Percentiles rank a stretch among this genome's conserved stretches.
These are phyloP conservation scores for Drosophila pseudotakahashii DNA, from an alignment of 2,888 invertebrate genomes.

Conservation along the genomic window DNA sequence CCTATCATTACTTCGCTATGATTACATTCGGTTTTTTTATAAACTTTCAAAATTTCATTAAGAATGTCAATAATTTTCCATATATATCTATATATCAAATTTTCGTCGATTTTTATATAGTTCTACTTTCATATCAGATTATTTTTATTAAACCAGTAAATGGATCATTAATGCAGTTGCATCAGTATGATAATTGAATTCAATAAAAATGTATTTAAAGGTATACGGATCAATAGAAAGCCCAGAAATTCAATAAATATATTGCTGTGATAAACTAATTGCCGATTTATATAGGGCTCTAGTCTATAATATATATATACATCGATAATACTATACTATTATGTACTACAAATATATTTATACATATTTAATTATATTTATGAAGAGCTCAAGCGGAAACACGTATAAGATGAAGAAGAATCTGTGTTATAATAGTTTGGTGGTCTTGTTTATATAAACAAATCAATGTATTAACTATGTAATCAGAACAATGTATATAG, in stretches of 20 bases:
- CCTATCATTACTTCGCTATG: too few relatives aligned
- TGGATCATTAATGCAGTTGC: too few relatives aligned
- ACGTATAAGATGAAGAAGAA: background rate
- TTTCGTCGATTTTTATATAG: too few relatives aligned
- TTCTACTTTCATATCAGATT: too few relatives aligned
- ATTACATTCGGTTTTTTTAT: too few relatives aligned
- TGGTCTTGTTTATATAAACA: slow-evolving; percentile 1
- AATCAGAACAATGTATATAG: slow-evolving; percentile 55
- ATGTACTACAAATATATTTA: background rate
- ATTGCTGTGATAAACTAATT: slow-evolving; percentile 32
- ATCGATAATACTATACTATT: background rate
- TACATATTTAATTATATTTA: background rate
- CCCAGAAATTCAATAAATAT: slow-evolving; percentile 30
- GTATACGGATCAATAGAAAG: background rate
- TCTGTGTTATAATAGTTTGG: slow-evolving; percentile 10
- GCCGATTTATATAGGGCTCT: slow-evolving; percentile 40
- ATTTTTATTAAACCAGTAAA: too few relatives aligned
- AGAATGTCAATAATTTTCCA: too few relatives aligned
- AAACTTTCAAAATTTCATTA: too few relatives aligned
- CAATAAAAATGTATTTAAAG: background rate
- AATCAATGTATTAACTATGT: slow-evolving; percentile 29
- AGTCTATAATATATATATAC: slow-evolving; percentile 5
- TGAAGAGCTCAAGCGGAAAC: background rate
- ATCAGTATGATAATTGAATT: background rate
- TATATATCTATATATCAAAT: too few relatives aligned